Evolutionary conservation across 2,888 invertebrate species (phyloP).

Genomic region (Dromius quadrimaculatus): DNA sequence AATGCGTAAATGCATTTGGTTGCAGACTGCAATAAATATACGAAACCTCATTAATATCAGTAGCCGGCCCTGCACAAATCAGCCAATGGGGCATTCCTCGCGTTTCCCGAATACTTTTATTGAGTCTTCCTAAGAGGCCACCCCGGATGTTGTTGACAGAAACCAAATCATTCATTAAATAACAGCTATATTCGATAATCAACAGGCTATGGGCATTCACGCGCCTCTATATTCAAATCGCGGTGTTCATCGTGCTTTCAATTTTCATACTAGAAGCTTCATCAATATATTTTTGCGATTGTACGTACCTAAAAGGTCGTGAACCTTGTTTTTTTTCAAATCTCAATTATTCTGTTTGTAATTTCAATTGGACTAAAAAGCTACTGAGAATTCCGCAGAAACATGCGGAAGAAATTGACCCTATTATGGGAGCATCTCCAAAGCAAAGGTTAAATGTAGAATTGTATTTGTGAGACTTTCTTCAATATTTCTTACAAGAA

Average conservation of each 20-base stretch:
- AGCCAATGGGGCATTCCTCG: conserved; percentile 7
- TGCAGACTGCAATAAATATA: background rate
- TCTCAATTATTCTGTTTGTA: background rate
- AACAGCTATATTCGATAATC: too few species aligned
- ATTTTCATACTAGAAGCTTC: too few species aligned
- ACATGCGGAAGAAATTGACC: conserved; percentile 3
- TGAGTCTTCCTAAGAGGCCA: conserved; percentile 24
- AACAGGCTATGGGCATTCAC: too few species aligned
- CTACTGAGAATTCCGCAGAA: background rate
- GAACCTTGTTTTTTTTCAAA: too few species aligned
- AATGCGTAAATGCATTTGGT: conserved; percentile 4
- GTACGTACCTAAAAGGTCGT: too few species aligned
- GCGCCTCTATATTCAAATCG: too few species aligned
- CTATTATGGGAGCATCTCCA: background rate
- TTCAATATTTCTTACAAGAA: conserved; percentile 20
- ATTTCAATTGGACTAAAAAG: background rate
- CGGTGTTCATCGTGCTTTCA: too few species aligned
- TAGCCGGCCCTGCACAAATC: background rate
- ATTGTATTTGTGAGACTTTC: conserved; percentile 24
- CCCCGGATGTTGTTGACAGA: conserved; percentile 37
- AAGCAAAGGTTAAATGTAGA: conserved; percentile 8
- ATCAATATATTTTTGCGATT: too few species aligned
- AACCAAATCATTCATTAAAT: conserved; percentile 37
- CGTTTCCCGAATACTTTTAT: conserved; percentile 29
- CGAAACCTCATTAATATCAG: background rate